These are phyloP conservation scores for Chloropsis cyanopogon DNA, from an alignment of 2,113 vertebrate genomes.

Conservation along the genomic window DNA sequence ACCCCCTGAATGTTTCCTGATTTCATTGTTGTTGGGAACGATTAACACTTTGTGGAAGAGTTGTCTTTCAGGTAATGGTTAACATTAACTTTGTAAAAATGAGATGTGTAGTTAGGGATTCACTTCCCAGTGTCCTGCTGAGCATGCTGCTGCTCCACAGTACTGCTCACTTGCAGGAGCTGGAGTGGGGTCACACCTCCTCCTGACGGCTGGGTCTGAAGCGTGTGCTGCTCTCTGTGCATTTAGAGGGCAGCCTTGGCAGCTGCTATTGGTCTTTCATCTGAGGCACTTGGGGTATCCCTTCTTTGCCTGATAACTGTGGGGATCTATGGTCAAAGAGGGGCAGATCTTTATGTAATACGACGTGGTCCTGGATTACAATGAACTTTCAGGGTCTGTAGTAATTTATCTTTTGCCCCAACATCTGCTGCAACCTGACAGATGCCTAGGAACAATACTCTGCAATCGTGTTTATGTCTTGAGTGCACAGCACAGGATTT, in stretches of 20 bases:
- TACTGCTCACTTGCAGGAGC: background rate
- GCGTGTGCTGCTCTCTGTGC: background rate
- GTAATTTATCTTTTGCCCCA: background rate
- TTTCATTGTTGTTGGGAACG: background rate
- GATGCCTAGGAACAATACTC: background rate
- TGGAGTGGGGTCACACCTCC: background rate
- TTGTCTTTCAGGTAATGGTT: background rate
- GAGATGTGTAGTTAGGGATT: background rate
- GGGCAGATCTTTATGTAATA: background rate
- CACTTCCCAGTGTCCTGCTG: background rate
- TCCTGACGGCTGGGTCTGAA: background rate
- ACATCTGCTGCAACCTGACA: background rate
- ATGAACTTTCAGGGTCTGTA: background rate
- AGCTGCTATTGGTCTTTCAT: background rate
- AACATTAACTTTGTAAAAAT: background rate
- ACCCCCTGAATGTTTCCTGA: background rate
- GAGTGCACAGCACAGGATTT: background rate
- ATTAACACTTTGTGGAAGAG: conserved; percentile 12
- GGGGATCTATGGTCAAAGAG: background rate
- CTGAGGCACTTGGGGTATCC: background rate
- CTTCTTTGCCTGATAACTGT: background rate
- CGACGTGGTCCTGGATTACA: background rate
- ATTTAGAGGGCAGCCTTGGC: background rate
- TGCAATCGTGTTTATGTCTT: background rate
- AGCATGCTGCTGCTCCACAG: background rate